Conservation (phyloP, 1,140 invertebrate species). For the Leptonema lineaticorne region DNA sequence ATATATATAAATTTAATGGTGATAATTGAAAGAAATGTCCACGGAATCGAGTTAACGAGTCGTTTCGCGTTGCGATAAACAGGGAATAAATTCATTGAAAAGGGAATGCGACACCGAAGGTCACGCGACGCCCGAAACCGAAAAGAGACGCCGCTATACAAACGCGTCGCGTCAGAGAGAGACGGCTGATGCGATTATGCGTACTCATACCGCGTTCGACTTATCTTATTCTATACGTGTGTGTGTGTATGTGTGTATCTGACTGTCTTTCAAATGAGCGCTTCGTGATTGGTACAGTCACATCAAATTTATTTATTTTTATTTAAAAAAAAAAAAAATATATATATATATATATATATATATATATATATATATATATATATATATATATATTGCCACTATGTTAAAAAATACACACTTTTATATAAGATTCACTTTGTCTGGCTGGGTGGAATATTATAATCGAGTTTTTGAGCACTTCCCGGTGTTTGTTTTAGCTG, state of each 20-base stretch:
- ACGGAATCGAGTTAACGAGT: not conserved
- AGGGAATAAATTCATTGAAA: not conserved
- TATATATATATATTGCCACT: not conserved
- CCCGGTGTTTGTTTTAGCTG: no score
- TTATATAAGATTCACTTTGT: no score
- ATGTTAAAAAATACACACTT: no score
- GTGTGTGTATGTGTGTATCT: not conserved
- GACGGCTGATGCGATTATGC: not conserved
- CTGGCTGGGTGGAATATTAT: no score
- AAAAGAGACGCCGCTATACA: not conserved
- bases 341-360: no score
- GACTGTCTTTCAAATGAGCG: not conserved
- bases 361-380: no score
- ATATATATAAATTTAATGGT: not conserved
- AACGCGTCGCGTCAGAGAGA: not conserved
- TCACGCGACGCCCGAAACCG: not conserved
- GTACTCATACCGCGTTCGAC: no score
- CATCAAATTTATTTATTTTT: not conserved
- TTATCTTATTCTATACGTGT: no score
- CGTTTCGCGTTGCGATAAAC: slow-evolving; percentile 1
- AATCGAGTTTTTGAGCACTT: no score
- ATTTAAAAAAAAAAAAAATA: no score
- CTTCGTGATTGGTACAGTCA: not conserved
- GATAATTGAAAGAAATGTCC: not conserved
- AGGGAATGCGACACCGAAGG: slow-evolving; percentile 1